These are phyloP conservation scores for Willisornis vidua DNA, from an alignment of 2,113 vertebrate species.

Conservation along the genomic window DNA sequence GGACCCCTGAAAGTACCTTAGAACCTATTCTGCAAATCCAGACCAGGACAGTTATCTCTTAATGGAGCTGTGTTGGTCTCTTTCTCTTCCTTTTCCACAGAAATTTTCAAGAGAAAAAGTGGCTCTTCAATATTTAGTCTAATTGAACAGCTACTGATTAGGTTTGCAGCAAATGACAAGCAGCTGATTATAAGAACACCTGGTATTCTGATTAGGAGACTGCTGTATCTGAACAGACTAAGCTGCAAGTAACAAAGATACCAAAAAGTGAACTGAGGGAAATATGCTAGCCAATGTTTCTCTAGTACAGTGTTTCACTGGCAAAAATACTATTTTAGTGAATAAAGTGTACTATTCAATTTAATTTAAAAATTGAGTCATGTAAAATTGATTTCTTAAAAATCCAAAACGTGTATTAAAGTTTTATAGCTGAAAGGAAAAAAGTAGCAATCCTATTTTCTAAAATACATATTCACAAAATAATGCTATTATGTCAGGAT, in stretches of 20 bases:
- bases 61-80: neutral
- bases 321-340: neutral
- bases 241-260: neutral
- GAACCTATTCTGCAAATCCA: neutral
- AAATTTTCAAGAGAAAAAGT: neutral
- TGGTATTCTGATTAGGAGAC: neutral
- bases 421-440: neutral
- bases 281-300: neutral
- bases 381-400: neutral
- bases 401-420: neutral
- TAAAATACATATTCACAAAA: neutral
- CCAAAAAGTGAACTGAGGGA: neutral
- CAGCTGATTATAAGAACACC: neutral
- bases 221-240: neutral
- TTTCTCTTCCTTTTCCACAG: conserved; percentile 1
- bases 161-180: neutral
- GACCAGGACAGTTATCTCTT: neutral
- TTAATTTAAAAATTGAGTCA: neutral
- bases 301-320: neutral
- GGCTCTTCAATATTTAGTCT: neutral
- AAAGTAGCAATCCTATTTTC: neutral
- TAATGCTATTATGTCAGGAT: neutral
- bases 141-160: conserved; percentile 36
- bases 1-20: neutral
- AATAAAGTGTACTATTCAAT: neutral